Percentiles rank a stretch among this genome's conserved stretches.
Evolutionary conservation across 2,888 invertebrate species (phyloP).

Genomic region (Chymomyza amoena): DNA sequence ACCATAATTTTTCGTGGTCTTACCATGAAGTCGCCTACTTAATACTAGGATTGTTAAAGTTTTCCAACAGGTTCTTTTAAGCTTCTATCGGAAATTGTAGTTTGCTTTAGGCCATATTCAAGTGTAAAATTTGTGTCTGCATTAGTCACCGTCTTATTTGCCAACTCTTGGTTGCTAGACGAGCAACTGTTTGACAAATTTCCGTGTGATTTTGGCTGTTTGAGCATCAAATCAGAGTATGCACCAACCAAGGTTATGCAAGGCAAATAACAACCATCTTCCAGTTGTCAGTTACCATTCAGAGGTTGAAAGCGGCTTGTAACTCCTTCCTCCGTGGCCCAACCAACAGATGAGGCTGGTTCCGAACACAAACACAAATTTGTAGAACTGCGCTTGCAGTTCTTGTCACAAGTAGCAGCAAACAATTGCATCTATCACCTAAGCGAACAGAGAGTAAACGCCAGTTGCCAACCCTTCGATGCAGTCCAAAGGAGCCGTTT

Average conservation of each 20-base stretch:
- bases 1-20: background rate
- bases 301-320: background rate
- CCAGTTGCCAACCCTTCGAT: conserved; percentile 2
- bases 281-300: background rate
- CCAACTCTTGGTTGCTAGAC: conserved; percentile 22
- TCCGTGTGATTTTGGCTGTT: conserved; percentile 52
- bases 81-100: conserved; percentile 42
- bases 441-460: background rate
- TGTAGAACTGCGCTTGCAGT: background rate
- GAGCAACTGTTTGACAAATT: conserved; percentile 29
- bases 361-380: conserved; percentile 20
- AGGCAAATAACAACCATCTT: conserved; percentile 10
- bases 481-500: conserved; percentile 18
- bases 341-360: background rate
- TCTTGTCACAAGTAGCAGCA: background rate
- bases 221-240: conserved; percentile 42
- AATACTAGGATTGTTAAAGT: too few species aligned
- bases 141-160: conserved; percentile 36
- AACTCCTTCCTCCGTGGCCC: background rate
- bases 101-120: conserved; percentile 39
- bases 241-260: conserved; percentile 46
- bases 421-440: background rate
- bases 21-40: background rate
- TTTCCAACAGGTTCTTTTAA: background rate
- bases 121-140: conserved; percentile 60